Base-by-base conservation (phyloP, 2,888 invertebrate genomes). In the Melipona beecheii region DNA sequence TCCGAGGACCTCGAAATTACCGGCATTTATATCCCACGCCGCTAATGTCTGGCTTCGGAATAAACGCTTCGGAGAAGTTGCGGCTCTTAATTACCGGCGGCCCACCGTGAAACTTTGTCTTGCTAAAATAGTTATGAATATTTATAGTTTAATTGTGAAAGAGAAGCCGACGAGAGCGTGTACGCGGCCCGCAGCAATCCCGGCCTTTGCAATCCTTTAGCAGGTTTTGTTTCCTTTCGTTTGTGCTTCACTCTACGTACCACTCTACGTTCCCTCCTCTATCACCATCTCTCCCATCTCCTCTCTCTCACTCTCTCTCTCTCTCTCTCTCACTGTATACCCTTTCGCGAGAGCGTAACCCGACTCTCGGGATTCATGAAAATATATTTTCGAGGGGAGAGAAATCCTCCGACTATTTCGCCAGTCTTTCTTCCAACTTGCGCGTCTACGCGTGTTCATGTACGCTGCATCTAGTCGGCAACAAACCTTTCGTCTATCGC, bases 1-100 rank as follows among this genome's bases (percentile, higher is more conserved):
- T 69, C 60, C 83, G 74, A 75, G 78, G 68, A 73, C 65, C 77
- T 65, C 66, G 75, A 87, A 88, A 88, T 87, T 89, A 79, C 81
- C 75, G 64, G 83, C 85, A 86, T 88, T 87, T 84, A 84, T 85
- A 88, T 82, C 74, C 80, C 31, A 54, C 58, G 65, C 70, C 60
- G 79, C 83, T 80, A 80, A 85, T 64, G 82, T 24, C 77, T 27
- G 79, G 62, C 78, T 85, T 83, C 52, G 66, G 52, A 76, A 82
- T 75, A 83, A 83, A 78, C 82, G 77, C 13, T 82, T 69, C 60
- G 68, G 66, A 76, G 80, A 66, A 86, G 82, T 88, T 76, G 70
- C 75, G 68, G 72, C 74, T 75, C 87, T 88, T 88, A 88, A 88
- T 88, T 88, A 84, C 82, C 78, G 54, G 43, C 52, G 71, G n/a